phyloP scores from a whole-genome alignment of 2,888 invertebrate genomes.

The Caenorhabditis sp. region DNA sequence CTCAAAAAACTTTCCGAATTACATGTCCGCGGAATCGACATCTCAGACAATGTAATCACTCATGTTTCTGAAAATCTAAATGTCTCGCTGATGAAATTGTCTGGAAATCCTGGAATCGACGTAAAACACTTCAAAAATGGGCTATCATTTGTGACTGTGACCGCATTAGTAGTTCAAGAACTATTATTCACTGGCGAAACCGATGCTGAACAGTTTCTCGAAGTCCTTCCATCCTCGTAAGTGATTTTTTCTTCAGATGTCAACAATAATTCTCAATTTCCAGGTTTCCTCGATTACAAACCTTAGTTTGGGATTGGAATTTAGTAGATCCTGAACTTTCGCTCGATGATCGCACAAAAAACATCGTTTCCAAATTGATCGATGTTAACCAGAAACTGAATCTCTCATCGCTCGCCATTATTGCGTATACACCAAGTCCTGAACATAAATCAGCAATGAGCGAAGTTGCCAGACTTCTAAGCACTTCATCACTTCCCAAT shows the following conservation, averaged over 20 bases:
- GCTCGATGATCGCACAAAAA: slow-evolving; percentile 33
- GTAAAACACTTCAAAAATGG: slow-evolving; percentile 24
- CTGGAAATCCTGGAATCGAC: slow-evolving; percentile 39
- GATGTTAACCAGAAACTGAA: slow-evolving; percentile 28
- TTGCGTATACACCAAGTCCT: slow-evolving; percentile 47
- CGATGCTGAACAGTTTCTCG: slow-evolving; percentile 44
- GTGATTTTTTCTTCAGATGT: slow-evolving; percentile 1
- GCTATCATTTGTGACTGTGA: slow-evolving; percentile 44
- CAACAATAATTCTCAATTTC: neutral
- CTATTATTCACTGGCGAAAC: slow-evolving; percentile 34
- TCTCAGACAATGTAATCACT: slow-evolving; percentile 31
- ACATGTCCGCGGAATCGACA: slow-evolving; percentile 38
- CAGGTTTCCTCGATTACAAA: slow-evolving; percentile 45
- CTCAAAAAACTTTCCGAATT: slow-evolving; percentile 16
- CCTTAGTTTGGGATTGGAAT: slow-evolving; percentile 53
- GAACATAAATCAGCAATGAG: slow-evolving; percentile 40
- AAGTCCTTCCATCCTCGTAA: slow-evolving; percentile 32
- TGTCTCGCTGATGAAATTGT: slow-evolving; percentile 32
- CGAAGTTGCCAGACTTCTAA: slow-evolving; percentile 24
- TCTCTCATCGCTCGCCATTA: slow-evolving; percentile 35
- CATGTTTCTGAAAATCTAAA: slow-evolving; percentile 21
- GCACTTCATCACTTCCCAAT: slow-evolving; percentile 3
- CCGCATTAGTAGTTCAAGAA: slow-evolving; percentile 36
- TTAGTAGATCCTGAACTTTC: slow-evolving; percentile 48
- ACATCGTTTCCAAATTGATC: slow-evolving; percentile 28